Percentiles rank a stretch among this genome's conserved stretches.
These are phyloP conservation scores for Amblyjoppa proteus DNA, from an alignment of 2,888 invertebrate species.

Conservation along the genomic window DNA sequence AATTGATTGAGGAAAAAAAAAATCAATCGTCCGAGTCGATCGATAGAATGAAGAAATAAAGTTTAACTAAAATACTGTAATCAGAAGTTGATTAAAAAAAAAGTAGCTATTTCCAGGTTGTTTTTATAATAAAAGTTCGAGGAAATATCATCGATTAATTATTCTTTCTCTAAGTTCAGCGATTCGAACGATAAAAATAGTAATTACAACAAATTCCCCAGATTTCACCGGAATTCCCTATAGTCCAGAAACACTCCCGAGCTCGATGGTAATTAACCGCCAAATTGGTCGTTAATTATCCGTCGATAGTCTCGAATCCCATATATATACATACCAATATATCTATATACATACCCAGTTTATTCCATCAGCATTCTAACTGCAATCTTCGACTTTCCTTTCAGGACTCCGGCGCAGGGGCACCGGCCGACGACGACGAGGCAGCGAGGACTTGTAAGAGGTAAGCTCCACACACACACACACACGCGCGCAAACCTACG, in stretches of 20 bases:
- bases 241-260: background rate
- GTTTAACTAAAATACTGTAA: too few species aligned
- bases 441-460: conserved; percentile 86
- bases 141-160: background rate
- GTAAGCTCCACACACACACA: conserved; percentile 76
- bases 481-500: background rate
- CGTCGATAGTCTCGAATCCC: conserved; percentile 28
- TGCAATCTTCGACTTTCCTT: conserved; percentile 74
- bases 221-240: background rate
- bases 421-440: conserved; percentile 86
- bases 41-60: too few species aligned
- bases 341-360: background rate
- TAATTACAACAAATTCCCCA: background rate
- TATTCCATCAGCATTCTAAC: conserved; percentile 30
- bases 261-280: background rate
- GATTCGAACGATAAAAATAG: background rate
- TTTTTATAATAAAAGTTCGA: too few species aligned
- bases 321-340: background rate
- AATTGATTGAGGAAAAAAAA: too few species aligned
- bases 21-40: too few species aligned
- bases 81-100: too few species aligned
- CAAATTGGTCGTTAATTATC: conserved; percentile 38
- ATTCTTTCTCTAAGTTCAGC: background rate
- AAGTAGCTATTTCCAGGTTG: too few species aligned
- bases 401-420: conserved; percentile 86